Base-by-base conservation (phyloP, 2,888 invertebrate species). In the Hyles lineata region DNA sequence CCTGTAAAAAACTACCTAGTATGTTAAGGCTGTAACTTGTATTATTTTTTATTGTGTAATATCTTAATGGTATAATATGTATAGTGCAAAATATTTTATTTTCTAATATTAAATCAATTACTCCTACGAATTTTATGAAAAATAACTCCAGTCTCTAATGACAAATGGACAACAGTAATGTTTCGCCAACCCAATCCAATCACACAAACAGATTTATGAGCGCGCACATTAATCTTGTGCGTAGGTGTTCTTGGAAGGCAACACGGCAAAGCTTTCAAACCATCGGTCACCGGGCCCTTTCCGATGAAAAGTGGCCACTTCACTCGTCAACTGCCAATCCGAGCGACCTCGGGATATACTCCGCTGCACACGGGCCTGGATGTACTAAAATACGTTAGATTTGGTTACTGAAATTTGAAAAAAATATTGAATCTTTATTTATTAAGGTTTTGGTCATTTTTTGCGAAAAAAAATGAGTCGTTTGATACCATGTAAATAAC, bases 261-360 rank as follows among this genome's bases (percentile, higher is more conserved):
- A 94, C 94, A 93, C 82, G 90, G 91, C 85, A 92, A 93, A 88
- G 93, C 93, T 93, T 91, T 94, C 88, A 92, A 88, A 84, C 86
- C 88, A 92, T 93, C 92, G 92, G 90, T 93, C 92, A 92, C 87
- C 86, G 84, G 83, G 86, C 87, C 89, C 91, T 86, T 90, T 88
- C 82, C 88, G 89, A 90, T 92, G 92, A 91, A 91, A 92, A 92
- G 91, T 92, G 89, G 87, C 92, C 92, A 93, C 93, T 93, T 93
- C 91, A 87, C 89, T 89, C 90, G 92, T 93, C 94, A 93, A 90
- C 89, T 80, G 92, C 90, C 92, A 92, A 91, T 92, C 91, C 85
- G 76, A 76, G 73, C 83, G 82, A 81, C 82, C 82, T 78, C 75
- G 76, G 77, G 87, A 83, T 82, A 85, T 85, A 84, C 80, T 79